Evolutionary conservation across 1,140 invertebrate genomes (phyloP), one percentile per base, ranked within the genome.

Genomic region (Philopotamus ludificatus): DNA sequence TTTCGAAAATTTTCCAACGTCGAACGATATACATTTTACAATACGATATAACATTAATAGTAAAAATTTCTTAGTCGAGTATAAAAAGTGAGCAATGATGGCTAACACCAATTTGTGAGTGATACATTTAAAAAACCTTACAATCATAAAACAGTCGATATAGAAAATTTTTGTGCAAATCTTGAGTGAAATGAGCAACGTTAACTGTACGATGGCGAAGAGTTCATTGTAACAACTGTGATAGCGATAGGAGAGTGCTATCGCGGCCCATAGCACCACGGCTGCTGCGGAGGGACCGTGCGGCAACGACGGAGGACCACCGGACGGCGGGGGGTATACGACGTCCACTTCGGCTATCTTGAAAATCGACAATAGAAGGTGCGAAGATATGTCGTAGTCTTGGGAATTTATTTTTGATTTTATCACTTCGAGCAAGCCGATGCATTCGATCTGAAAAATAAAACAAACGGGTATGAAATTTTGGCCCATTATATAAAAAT

Each of bases 301-400:
- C 8, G n/a, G 34, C 49, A n/a, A 60, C 22, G 9, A 21, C 20
- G 60, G 21, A 7, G 26, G 49, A 23, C 44, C 47, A 22, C 45
- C 28, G 55, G 73, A 76, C 28, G 78, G 78, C 0, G 79, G 78
- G 20, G 79, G 79, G 65, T 81, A 84, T 7, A 88, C 83, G 26
- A 92, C 88, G 75, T 93, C 90, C 16, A 93, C 90, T 81, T 93
- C 90, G n/a, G 92, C 91, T 81, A 94, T 91, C 81, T 94, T 94
- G 77, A 94, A 91, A 74, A 94, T 91, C 66, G 92, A 94, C 8
- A 95, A 83, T 10, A 93, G 82, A 28, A 91, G 85, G 77, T 94
- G 90, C 18, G 89, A 91, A 69, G 91, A 88, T 58, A 94, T 87
- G 72, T 93, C 89, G 44, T 90, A 86, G 74, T 93, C 86, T 71